Conservation (phyloP, 2,888 invertebrate genomes). For the Xestia ashworthii region DNA sequence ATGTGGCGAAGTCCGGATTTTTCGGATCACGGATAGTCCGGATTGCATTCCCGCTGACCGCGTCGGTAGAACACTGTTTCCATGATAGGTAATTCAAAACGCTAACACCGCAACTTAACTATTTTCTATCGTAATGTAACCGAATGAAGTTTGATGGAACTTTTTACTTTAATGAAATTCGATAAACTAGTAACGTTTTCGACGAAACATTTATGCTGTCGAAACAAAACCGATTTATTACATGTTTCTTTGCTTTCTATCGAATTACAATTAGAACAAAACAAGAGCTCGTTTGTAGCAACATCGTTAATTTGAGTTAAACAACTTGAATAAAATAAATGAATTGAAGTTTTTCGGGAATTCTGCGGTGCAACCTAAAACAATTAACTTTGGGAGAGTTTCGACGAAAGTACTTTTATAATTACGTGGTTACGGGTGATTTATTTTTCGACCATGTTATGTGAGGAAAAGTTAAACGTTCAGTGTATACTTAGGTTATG, state of each 20-base stretch:
- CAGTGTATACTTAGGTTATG: not conserved
- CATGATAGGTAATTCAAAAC: too few relatives aligned
- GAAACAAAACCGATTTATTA: conserved; percentile 21
- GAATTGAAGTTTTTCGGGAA: conserved; percentile 16
- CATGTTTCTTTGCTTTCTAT: conserved; percentile 1
- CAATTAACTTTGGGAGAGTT: conserved; percentile 31
- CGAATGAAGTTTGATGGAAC: conserved; percentile 18
- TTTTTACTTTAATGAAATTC: conserved; percentile 8
- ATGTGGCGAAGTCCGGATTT: too few relatives aligned
- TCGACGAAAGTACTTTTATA: conserved; percentile 29
- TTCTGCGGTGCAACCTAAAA: conserved; percentile 21
- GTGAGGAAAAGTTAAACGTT: not conserved
- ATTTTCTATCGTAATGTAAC: conserved; percentile 13
- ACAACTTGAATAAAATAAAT: conserved; percentile 25
- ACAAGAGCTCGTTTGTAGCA: conserved; percentile 7
- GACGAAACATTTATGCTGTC: not conserved
- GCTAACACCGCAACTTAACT: not conserved
- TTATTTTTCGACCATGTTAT: conserved; percentile 2
- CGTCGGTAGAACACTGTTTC: too few relatives aligned
- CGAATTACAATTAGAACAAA: not conserved
- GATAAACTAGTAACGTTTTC: not conserved
- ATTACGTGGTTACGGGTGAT: conserved; percentile 18
- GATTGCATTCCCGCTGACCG: too few relatives aligned
- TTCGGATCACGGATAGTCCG: too few relatives aligned
- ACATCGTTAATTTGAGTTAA: conserved; percentile 38